Percentiles rank a stretch among this genome's conserved stretches.
Evolutionary conservation across 1,140 invertebrate genomes (phyloP).

Genomic region (Dendrolimus kikuchii): DNA sequence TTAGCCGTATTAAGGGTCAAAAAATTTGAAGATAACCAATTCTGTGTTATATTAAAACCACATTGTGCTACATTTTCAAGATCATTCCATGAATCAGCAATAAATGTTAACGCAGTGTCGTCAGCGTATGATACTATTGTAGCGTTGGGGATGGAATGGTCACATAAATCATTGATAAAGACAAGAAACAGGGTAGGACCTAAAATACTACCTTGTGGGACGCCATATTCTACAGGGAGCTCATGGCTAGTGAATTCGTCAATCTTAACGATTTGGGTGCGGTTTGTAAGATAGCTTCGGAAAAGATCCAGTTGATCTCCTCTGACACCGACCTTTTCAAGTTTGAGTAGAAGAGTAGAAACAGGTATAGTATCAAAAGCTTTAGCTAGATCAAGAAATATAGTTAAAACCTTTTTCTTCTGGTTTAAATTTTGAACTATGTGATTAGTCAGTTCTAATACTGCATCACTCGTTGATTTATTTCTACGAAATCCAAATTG

Average conservation of each 20-base stretch:
- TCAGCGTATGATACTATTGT: slow-evolving; percentile 9
- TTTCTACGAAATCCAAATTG: slow-evolving; percentile 5
- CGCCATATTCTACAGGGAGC: slow-evolving; percentile 1
- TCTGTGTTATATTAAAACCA: slow-evolving; percentile 1
- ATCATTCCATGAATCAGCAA: slow-evolving; percentile 4
- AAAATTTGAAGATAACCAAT: neutral
- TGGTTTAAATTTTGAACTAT: neutral
- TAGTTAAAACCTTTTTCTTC: slow-evolving; percentile 1
- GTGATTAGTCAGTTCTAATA: neutral
- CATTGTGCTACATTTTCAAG: slow-evolving; percentile 4
- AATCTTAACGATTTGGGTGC: slow-evolving; percentile 3
- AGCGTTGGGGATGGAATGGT: slow-evolving; percentile 1
- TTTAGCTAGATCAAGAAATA: neutral
- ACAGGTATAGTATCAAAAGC: slow-evolving; percentile 3
- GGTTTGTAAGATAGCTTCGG: slow-evolving; percentile 2
- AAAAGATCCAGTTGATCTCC: slow-evolving; percentile 1
- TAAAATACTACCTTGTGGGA: slow-evolving; percentile 11
- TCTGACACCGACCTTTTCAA: slow-evolving; percentile 4
- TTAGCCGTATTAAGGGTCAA: slow-evolving; percentile 8
- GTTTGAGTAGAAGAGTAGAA: slow-evolving; percentile 3
- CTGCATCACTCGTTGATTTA: slow-evolving; percentile 2
- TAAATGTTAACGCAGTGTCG: slow-evolving; percentile 8
- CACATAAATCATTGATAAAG: neutral
- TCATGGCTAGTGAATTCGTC: slow-evolving; percentile 2
- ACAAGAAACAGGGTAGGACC: neutral